Evolutionary conservation across 2,888 invertebrate genomes (phyloP), one percentile per base, ranked within the genome.

Genomic region (Hecatera dysodea): DNA sequence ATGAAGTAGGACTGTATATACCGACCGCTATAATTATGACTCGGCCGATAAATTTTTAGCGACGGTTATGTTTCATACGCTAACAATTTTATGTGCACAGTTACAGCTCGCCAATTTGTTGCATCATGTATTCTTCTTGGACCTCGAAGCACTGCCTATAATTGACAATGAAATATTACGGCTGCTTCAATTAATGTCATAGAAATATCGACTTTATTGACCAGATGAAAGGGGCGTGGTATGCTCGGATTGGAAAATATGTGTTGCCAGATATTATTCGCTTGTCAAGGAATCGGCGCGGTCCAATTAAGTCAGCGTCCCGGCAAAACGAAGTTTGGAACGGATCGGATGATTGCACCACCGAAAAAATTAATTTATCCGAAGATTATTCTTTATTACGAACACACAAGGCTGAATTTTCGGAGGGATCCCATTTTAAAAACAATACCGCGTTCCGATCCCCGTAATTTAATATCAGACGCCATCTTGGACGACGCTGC

Each of bases 261-360:
- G 80, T 80, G 60, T 72, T 72, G 67, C 33, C 66, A 77, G 78
- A 79, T 81, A 88, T 90, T 88, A 88, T 86, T 87, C 86, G 87
- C 80, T 86, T 87, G 90, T 90, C 89, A 88, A 88, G 81, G 68
- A 85, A 87, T 88, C 86, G 82, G 73, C 85, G 72, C 84, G 80
- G 84, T 68, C 90, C 90, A 92, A 93, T 93, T 92, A 93, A 88
- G 80, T 80, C 81, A 87, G 88, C 83, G 86, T 90, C 89, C 86
- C 78, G 78, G 69, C 78, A 88, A 89, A 59, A 87, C 84, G 87
- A 90, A 86, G 85, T 71, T 88, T 89, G 90, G 88, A 91, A 90
- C 88, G 81, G 86, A 90, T 90, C 87, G 82, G 73, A 72, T 80
- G 86, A 88, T 89, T 86, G 83, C 80, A 85, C 80, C 27, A 56